phyloP scores from a whole-genome alignment of 1,140 invertebrate genomes.

The Limonius californicus region DNA sequence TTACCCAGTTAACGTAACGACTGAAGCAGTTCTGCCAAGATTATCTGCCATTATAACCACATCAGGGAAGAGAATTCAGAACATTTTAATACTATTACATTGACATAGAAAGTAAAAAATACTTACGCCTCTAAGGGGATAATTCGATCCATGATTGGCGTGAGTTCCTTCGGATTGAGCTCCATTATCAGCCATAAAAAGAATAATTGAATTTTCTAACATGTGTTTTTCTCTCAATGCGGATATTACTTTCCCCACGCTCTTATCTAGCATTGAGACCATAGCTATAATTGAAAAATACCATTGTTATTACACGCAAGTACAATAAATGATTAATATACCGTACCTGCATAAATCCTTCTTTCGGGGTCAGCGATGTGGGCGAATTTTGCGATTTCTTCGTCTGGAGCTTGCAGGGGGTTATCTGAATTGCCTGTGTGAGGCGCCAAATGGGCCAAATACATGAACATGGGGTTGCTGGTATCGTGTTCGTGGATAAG shows the following conservation, averaged over 20 bases:
- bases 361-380: conserved; percentile 73
- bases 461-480: conserved; percentile 64
- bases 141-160: conserved; percentile 80
- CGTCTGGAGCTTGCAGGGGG: conserved; percentile 77
- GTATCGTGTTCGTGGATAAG: conserved; percentile 61
- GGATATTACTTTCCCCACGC: conserved; percentile 71
- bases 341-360: conserved; percentile 71
- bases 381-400: conserved; percentile 68
- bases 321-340: too few relatives aligned
- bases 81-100: too few relatives aligned
- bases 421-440: conserved; percentile 68
- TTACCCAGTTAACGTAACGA: too few relatives aligned
- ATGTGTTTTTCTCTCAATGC: conserved; percentile 65
- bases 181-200: conserved; percentile 79
- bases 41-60: too few relatives aligned
- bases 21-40: too few relatives aligned
- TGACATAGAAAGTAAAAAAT: too few relatives aligned
- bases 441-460: conserved; percentile 63
- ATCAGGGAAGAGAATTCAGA: too few relatives aligned
- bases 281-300: conserved; percentile 55
- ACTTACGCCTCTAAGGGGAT: conserved; percentile 77
- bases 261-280: conserved; percentile 82
- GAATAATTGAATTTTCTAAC: conserved; percentile 69
- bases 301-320: background rate
- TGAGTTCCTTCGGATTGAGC: conserved; percentile 68